phyloP scores from a whole-genome alignment of 2,888 invertebrate genomes.

The Aphidoletes aphidimyza region DNA sequence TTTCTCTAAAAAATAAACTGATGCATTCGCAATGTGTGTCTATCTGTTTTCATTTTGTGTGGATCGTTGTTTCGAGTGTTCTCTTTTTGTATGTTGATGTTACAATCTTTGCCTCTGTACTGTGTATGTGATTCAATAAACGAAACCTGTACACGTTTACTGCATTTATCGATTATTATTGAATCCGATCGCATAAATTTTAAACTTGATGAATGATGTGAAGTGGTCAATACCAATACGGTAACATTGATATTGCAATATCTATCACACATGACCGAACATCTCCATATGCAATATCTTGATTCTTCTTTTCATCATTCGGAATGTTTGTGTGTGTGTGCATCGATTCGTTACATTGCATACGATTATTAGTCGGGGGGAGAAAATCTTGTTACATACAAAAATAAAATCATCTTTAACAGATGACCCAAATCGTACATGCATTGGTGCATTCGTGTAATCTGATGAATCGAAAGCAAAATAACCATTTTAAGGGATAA shows the following conservation, averaged over 20 bases:
- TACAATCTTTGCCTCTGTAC: neutral
- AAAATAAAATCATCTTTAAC: neutral
- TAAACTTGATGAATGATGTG: neutral
- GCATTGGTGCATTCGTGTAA: neutral
- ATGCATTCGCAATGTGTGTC: too few relatives aligned
- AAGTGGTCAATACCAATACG: neutral
- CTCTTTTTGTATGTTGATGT: neutral
- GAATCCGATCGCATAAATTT: neutral
- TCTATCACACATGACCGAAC: too few relatives aligned
- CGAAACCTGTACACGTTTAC: neutral
- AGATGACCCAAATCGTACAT: neutral
- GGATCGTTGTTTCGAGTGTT: neutral
- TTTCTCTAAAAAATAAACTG: too few relatives aligned
- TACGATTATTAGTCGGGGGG: neutral
- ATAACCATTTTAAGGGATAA: too few relatives aligned
- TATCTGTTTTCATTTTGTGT: neutral
- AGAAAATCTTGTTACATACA: neutral
- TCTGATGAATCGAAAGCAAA: too few relatives aligned
- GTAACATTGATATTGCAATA: neutral
- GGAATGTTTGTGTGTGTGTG: neutral
- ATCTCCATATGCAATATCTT: too few relatives aligned
- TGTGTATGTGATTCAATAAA: neutral
- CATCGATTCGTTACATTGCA: neutral
- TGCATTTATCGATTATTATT: conserved; percentile 24
- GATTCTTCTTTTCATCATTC: too few relatives aligned